Percentiles rank a stretch among this genome's conserved stretches.
phyloP scores from a whole-genome alignment of 2,888 invertebrate species.

The Acanthococcus lagerstroemiae region DNA sequence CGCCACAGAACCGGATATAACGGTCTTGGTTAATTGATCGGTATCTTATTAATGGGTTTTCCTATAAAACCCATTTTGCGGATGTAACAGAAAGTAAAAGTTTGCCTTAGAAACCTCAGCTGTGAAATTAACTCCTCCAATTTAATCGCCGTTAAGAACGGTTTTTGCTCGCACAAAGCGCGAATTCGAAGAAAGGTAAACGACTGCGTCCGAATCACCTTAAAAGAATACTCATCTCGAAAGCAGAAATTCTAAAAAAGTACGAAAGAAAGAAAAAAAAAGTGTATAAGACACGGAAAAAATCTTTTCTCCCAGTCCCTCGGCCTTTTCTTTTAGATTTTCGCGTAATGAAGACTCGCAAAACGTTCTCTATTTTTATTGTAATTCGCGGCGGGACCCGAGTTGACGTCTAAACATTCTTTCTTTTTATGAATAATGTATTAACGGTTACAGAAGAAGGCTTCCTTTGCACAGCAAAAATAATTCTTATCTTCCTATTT shows the following conservation, averaged over 20 bases:
- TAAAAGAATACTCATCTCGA: not conserved
- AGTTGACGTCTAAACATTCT: constrained; percentile 23
- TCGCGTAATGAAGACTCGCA: constrained; percentile 3
- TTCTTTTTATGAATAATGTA: constrained; percentile 27
- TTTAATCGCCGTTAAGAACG: too few species aligned
- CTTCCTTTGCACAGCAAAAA: constrained; percentile 19
- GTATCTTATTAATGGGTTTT: too few species aligned
- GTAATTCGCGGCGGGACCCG: constrained; percentile 9
- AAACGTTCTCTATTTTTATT: constrained; percentile 18
- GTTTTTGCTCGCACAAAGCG: not conserved
- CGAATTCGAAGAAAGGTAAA: not conserved
- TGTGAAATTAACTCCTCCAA: not conserved
- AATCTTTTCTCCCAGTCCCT: not conserved
- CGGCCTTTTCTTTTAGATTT: not conserved
- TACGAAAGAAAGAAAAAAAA: not conserved
- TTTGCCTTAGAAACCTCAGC: too few species aligned
- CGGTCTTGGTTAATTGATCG: too few species aligned
- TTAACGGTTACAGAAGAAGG: constrained; percentile 15
- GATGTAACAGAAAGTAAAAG: too few species aligned
- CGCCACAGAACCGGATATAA: too few species aligned
- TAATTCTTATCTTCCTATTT: constrained; percentile 26
- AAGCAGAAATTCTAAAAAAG: not conserved
- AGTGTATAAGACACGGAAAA: not conserved
- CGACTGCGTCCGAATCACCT: not conserved
- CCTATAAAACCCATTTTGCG: too few species aligned